phyloP scores from a whole-genome alignment of 2,888 invertebrate species.

The Abrostola triplasia region DNA sequence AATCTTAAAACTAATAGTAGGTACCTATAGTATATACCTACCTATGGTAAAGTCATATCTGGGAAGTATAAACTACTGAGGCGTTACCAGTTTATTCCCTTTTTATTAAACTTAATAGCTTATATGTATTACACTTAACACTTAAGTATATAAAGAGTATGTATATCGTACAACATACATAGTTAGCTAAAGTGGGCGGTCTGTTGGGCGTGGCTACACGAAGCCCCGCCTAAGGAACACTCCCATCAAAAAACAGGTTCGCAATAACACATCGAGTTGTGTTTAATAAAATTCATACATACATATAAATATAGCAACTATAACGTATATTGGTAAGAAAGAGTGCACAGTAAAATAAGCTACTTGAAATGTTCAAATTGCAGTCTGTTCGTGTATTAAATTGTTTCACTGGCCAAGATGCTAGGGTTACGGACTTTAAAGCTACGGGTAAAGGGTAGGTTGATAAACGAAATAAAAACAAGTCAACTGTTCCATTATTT shows the following conservation, averaged over 20 bases:
- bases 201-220: conserved; percentile 70
- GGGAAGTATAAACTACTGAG: conserved; percentile 3
- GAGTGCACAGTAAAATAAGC: conserved; percentile 1
- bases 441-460: no score
- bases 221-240: conserved; percentile 67
- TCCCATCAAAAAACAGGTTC: conserved; percentile 73
- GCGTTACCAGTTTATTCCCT: conserved; percentile 15
- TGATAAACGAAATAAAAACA: no score
- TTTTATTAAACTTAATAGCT: conserved; percentile 13
- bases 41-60: neutral
- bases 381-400: neutral
- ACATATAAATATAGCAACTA: conserved; percentile 27
- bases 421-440: neutral
- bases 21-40: no score
- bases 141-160: conserved; percentile 39
- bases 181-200: conserved; percentile 62
- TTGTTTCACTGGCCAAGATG: neutral
- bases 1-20: no score
- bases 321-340: neutral
- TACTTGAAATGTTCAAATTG: no score
- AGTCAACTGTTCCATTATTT: no score
- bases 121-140: conserved; percentile 34
- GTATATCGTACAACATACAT: conserved; percentile 46
- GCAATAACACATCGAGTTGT: conserved; percentile 63
- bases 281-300: conserved; percentile 36